phyloP scores from a whole-genome alignment of 2,797 vertebrate genomes.

The Adrianichthys oophorus region DNA sequence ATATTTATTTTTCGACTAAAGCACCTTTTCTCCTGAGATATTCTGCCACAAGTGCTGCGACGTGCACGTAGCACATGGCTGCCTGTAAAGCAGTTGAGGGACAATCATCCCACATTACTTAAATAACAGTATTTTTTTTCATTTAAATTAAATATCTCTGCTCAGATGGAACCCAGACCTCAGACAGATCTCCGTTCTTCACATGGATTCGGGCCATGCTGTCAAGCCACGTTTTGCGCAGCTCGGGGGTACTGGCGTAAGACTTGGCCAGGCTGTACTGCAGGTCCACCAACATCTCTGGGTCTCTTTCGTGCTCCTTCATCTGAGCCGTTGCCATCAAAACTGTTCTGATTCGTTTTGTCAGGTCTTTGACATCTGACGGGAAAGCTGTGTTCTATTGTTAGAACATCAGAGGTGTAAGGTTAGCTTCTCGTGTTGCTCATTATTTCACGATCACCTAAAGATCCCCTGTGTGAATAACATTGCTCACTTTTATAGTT shows the following conservation, averaged over 20 bases:
- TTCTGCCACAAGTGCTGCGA: constrained; percentile 94
- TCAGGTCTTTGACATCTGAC: constrained; percentile 95
- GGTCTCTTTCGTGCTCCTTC: constrained; percentile 97
- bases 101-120: no score
- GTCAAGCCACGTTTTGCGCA: constrained; percentile 97
- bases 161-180: constrained; percentile 72
- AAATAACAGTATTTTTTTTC: no score
- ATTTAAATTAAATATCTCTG: not conserved
- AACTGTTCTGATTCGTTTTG: constrained; percentile 94
- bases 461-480: not conserved
- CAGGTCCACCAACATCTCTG: constrained; percentile 97
- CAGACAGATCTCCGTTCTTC: constrained; percentile 95
- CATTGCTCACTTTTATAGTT: constrained; percentile 88
- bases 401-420: not conserved
- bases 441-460: not conserved
- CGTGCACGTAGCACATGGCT: constrained; percentile 97
- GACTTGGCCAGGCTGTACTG: constrained; percentile 98
- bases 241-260: constrained; percentile 95
- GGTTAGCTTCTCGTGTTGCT: not conserved
- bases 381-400: constrained; percentile 93
- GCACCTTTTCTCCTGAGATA: constrained; percentile 95
- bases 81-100: constrained; percentile 74
- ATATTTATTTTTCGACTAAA: not conserved
- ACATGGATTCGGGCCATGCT: constrained; percentile 98
- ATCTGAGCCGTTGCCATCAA: constrained; percentile 98